These are phyloP conservation scores for Drepana arcuata DNA, from an alignment of 1,140 invertebrate species.

Conservation along the genomic window DNA sequence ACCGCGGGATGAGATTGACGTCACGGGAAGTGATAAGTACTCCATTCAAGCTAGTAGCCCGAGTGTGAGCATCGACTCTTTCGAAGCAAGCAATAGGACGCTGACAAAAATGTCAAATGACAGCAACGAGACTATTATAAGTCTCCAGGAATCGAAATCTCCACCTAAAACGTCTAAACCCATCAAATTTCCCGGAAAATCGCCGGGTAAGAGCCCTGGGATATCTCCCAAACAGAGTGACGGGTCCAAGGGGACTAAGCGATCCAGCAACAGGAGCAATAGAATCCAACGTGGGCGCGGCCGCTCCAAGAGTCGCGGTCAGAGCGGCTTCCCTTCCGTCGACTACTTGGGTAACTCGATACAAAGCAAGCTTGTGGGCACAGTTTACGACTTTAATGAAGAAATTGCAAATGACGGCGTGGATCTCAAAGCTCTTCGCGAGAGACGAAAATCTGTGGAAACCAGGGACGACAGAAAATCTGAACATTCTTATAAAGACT, in stretches of 20 bases:
- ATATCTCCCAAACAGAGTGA: constrained; percentile 80
- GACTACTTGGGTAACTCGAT: constrained; percentile 70
- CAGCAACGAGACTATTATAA: constrained; percentile 35
- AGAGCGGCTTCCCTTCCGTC: constrained; percentile 25
- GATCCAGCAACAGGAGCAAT: constrained; percentile 70
- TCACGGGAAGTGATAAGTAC: constrained; percentile 53
- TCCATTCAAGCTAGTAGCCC: constrained; percentile 52
- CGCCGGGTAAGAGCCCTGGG: constrained; percentile 81
- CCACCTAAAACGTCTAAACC: constrained; percentile 77
- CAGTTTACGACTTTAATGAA: constrained; percentile 90
- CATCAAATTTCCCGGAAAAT: constrained; percentile 77
- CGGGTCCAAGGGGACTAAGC: constrained; percentile 49
- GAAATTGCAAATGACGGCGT: constrained; percentile 84
- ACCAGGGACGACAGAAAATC: constrained; percentile 75
- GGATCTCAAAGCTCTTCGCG: constrained; percentile 85
- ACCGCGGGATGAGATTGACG: constrained; percentile 54
- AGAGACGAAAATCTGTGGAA: constrained; percentile 84
- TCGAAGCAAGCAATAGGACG: constrained; percentile 35
- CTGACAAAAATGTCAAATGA: constrained; percentile 49
- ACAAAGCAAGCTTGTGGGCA: constrained; percentile 85
- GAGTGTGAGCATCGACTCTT: constrained; percentile 43
- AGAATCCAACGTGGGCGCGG: constrained; percentile 75
- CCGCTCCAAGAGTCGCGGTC: constrained; percentile 80
- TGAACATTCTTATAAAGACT: constrained; percentile 72
- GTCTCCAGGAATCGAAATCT: constrained; percentile 71